Evolutionary conservation across 2,888 invertebrate genomes (phyloP).

Genomic region (Conchocele bisecta): DNA sequence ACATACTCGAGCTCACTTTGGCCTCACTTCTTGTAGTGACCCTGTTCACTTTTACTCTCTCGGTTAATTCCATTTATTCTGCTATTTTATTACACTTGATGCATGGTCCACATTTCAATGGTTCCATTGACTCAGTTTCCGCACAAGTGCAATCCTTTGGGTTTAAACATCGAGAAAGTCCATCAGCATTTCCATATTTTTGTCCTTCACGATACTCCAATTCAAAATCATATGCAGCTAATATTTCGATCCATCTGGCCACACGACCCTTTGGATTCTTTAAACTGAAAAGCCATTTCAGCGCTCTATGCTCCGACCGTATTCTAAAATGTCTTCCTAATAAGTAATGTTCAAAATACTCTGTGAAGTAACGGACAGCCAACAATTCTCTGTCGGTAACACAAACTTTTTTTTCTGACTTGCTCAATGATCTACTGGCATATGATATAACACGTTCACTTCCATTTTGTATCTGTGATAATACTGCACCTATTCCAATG

Average conservation of each 20-base stretch:
- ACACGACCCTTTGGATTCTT: constrained; percentile 12
- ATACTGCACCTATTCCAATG: constrained; percentile 35
- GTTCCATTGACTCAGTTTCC: neutral
- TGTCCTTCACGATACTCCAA: constrained; percentile 8
- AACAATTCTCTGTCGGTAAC: constrained; percentile 28
- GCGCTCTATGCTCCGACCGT: constrained; percentile 18
- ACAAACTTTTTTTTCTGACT: constrained; percentile 15
- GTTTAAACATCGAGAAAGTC: constrained; percentile 18
- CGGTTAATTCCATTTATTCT: neutral
- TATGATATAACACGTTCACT: constrained; percentile 35
- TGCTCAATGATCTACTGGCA: constrained; percentile 22
- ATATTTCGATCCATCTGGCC: constrained; percentile 29
- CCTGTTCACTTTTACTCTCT: too few relatives aligned
- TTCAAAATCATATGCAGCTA: constrained; percentile 10
- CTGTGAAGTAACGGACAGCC: constrained; percentile 21
- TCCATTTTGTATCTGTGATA: constrained; percentile 30
- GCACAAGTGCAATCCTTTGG: constrained; percentile 16
- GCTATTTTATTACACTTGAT: constrained; percentile 9
- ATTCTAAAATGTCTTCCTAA: constrained; percentile 10
- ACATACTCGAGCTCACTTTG: neutral
- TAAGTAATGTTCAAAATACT: constrained; percentile 21
- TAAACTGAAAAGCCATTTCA: constrained; percentile 18
- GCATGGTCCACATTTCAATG: neutral
- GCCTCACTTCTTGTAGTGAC: too few relatives aligned
- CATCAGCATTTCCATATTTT: constrained; percentile 23